Percentiles rank a stretch among this genome's conserved stretches.
Conservation (phyloP, 2,113 vertebrate genomes). For the Microtus pennsylvanicus region DNA sequence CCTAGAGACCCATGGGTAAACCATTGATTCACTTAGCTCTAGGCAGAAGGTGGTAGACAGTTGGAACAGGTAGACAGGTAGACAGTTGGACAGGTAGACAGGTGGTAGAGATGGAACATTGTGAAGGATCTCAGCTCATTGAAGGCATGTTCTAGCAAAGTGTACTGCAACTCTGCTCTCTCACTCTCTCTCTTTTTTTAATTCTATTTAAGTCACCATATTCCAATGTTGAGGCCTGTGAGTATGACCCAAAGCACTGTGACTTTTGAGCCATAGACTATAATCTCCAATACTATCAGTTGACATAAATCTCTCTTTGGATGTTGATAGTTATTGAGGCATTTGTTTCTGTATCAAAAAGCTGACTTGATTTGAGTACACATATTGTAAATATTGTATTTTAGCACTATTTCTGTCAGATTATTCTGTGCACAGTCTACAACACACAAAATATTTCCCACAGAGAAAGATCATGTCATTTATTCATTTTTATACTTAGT, state of each 20-base stretch:
- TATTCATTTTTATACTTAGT: background rate
- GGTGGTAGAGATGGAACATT: accelerated
- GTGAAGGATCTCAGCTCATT: background rate
- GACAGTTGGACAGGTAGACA: no score
- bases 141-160: background rate
- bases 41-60: background rate
- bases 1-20: background rate
- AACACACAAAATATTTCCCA: background rate
- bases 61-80: no score
- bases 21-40: accelerated
- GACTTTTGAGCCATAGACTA: background rate
- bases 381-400: background rate
- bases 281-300: background rate
- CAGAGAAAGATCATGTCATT: background rate
- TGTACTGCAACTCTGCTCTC: accelerated
- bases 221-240: background rate
- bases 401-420: background rate
- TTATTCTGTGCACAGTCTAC: background rate
- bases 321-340: no score
- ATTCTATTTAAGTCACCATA: no score
- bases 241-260: background rate
- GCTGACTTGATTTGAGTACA: no score
- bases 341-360: background rate
- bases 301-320: background rate
- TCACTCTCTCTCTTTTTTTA: background rate